A percentile compares a stretch with the other conserved stretches of the same genome.
Evolutionary conservation across 2,797 vertebrate species (phyloP).

Genomic region (Lepus townsendii): DNA sequence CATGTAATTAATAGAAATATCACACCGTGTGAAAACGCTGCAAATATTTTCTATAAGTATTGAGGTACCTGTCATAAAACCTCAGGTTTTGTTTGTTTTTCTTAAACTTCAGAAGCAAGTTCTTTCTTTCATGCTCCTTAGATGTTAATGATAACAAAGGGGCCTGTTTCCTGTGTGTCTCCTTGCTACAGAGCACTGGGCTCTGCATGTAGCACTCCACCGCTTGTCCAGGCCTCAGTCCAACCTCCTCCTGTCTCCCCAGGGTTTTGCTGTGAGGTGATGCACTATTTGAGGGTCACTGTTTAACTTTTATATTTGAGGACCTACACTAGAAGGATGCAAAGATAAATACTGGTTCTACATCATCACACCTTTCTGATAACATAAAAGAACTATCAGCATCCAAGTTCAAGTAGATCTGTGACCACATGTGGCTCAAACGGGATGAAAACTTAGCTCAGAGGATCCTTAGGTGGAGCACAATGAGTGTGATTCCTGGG

Average conservation of each 20-base stretch:
- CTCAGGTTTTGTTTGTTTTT: background rate
- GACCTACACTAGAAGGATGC: background rate
- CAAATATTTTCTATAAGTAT: background rate
- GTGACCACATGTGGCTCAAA: background rate
- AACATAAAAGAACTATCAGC: background rate
- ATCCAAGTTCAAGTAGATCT: background rate
- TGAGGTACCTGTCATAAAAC: background rate
- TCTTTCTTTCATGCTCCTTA: background rate
- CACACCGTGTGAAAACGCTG: background rate
- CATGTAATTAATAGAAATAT: background rate
- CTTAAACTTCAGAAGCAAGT: background rate
- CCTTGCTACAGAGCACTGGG: too few relatives aligned
- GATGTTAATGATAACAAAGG: background rate
- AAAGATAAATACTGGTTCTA: background rate
- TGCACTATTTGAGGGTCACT: background rate
- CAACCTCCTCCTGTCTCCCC: background rate
- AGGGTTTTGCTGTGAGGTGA: background rate
- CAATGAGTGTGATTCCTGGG: background rate
- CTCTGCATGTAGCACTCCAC: background rate
- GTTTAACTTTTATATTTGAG: background rate
- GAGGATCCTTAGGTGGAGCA: background rate
- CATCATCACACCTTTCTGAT: background rate
- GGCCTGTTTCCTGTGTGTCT: background rate
- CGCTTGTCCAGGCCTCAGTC: background rate
- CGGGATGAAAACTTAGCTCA: background rate